Evolutionary conservation across 2,888 invertebrate genomes (phyloP), one percentile per base, ranked within the genome.

Genomic region (Drosophila meridiana): DNA sequence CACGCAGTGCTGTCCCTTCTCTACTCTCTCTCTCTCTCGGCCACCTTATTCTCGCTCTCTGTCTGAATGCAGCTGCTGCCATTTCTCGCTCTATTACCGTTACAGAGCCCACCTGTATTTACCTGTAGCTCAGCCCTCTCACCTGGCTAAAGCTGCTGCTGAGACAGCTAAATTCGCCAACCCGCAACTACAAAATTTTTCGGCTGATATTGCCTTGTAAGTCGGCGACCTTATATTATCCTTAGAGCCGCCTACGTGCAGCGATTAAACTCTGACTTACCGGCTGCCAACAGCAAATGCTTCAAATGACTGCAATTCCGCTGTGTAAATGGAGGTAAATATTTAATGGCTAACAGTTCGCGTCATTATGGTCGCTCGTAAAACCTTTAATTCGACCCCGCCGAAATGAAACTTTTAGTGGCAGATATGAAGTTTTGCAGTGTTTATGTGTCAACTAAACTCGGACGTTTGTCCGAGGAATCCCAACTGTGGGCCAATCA

Each of bases 261-360:
- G 34, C 47, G 53, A 58, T 61, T 60, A 48, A 2, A n/a, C 28
- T 48, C 70, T 63, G 40, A 36, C 76, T 61, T 20, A 20, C 11
- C 6, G 32, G 5, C 45, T 48, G 48, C 40, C 50, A 34, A 9
- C 43, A 38, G 69, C 65, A 58, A 76, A 77, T 67, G 76, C 80
- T 73, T 74, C 76, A 53, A 80, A 78, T 59, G 76, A 69, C 64
- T 76, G 83, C 67, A 81, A 79, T 69, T 84, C 83, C 62, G 78
- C 82, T 62, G 82, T 85, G 47, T 58, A 78, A 69, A 78, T 78
- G 72, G 71, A 68, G 70, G 69, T 83, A 82, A 83, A 83, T 85
- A 80, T 78, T 82, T 82, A 79, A 83, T 78, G 68, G 71, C 57
- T n/a, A 43, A 48, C 47, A 43, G 58, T 53, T 40, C 61, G 20